phyloP scores from a whole-genome alignment of 2,888 invertebrate genomes.

The Cordylochernes scorpioides region DNA sequence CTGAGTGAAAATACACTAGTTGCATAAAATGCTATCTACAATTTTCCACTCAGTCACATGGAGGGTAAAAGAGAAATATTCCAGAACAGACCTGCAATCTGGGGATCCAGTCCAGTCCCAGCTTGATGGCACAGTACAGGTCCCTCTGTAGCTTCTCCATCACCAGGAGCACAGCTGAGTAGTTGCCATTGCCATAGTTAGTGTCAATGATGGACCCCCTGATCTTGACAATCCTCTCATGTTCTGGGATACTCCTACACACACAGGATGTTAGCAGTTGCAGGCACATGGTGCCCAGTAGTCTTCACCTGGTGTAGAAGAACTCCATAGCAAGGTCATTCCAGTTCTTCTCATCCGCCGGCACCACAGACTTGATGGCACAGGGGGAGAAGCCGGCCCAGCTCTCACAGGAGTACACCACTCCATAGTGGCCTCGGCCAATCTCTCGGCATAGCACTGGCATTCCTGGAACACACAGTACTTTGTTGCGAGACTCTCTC shows the following conservation, averaged over 20 bases:
- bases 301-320: slow-evolving; percentile 45
- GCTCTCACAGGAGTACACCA: slow-evolving; percentile 47
- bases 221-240: slow-evolving; percentile 35
- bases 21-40: not conserved
- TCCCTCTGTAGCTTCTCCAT: slow-evolving; percentile 44
- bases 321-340: slow-evolving; percentile 69
- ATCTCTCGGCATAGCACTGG: slow-evolving; percentile 23
- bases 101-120: slow-evolving; percentile 34
- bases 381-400: slow-evolving; percentile 44
- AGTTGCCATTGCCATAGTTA: slow-evolving; percentile 35
- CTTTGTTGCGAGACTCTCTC: no score
- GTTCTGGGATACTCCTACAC: slow-evolving; percentile 45
- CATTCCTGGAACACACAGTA: slow-evolving; percentile 21
- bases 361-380: slow-evolving; percentile 60
- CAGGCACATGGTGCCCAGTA: not conserved
- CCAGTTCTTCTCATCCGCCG: slow-evolving; percentile 63
- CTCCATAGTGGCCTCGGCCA: slow-evolving; percentile 53
- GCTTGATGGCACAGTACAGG: slow-evolving; percentile 44
- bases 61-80: no score
- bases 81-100: slow-evolving; percentile 27
- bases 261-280: no score
- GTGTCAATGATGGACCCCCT: slow-evolving; percentile 52
- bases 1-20: not conserved
- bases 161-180: slow-evolving; percentile 48
- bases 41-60: no score